phyloP scores from a whole-genome alignment of 2,797 vertebrate genomes.

The Anas bahamensis region DNA sequence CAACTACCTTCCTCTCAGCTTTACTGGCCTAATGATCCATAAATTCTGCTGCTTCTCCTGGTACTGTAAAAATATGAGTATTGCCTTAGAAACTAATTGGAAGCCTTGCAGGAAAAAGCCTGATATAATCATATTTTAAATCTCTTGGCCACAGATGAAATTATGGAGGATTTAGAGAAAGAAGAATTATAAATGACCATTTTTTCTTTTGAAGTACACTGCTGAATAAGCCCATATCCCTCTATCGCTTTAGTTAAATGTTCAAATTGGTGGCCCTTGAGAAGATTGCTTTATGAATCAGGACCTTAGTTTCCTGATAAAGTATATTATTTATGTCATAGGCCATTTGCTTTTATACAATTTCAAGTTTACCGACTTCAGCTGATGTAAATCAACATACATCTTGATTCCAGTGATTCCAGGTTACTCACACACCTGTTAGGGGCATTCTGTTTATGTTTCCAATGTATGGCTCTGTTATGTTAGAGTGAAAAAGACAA shows the following conservation, averaged over 20 bases:
- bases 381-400: not conserved
- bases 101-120: constrained; percentile 28
- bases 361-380: not conserved
- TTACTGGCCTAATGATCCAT: constrained; percentile 53
- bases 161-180: not conserved
- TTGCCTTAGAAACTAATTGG: constrained; percentile 62
- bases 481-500: not conserved
- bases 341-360: not conserved
- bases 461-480: not conserved
- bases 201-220: not conserved
- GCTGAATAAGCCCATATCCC: not conserved
- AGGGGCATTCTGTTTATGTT: not conserved
- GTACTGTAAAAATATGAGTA: constrained; percentile 25
- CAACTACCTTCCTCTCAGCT: constrained; percentile 22
- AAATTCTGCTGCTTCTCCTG: constrained; percentile 40
- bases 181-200: not conserved
- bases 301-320: not conserved
- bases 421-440: not conserved
- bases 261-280: not conserved
- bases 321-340: not conserved
- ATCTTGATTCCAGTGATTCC: not conserved
- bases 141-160: not conserved
- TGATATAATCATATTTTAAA: constrained; percentile 39
- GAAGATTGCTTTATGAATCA: not conserved
- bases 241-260: not conserved